These are phyloP conservation scores for Eira barbara DNA, from an alignment of 2,113 vertebrate species.

Conservation along the genomic window DNA sequence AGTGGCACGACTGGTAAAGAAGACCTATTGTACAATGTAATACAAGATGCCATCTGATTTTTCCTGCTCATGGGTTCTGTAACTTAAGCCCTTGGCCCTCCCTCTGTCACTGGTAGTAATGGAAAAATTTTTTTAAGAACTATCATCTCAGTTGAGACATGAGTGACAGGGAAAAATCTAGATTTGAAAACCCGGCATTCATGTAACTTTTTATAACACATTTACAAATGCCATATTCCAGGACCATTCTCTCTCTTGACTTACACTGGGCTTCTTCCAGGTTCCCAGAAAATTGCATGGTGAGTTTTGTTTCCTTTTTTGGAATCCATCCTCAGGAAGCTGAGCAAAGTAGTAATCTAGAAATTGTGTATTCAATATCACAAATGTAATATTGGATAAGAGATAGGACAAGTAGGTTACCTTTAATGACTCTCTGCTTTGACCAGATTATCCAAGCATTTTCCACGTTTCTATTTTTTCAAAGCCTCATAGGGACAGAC, in stretches of 20 bases:
- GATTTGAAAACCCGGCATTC: background rate
- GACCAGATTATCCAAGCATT: background rate
- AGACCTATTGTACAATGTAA: background rate
- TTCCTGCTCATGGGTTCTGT: background rate
- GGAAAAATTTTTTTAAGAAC: background rate
- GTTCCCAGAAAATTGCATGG: background rate
- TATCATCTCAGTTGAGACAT: background rate
- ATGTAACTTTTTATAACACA: background rate
- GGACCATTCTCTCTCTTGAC: background rate
- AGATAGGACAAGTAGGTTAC: background rate
- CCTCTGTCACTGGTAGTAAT: background rate
- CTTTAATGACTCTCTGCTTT: background rate
- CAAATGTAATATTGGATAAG: background rate
- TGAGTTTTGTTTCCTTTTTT: background rate
- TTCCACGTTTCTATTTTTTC: background rate
- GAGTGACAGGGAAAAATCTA: background rate
- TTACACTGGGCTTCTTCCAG: background rate
- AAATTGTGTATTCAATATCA: background rate
- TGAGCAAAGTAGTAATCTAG: constrained; percentile 11
- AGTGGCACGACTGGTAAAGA: background rate
- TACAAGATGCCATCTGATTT: background rate
- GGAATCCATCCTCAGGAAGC: background rate
- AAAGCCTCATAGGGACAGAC: background rate
- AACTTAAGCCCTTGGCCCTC: background rate
- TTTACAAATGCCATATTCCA: background rate